These are phyloP conservation scores for mouse (Mus musculus) DNA, from an alignment of 2,113 vertebrate species.

Conservation along the genomic window DNA sequence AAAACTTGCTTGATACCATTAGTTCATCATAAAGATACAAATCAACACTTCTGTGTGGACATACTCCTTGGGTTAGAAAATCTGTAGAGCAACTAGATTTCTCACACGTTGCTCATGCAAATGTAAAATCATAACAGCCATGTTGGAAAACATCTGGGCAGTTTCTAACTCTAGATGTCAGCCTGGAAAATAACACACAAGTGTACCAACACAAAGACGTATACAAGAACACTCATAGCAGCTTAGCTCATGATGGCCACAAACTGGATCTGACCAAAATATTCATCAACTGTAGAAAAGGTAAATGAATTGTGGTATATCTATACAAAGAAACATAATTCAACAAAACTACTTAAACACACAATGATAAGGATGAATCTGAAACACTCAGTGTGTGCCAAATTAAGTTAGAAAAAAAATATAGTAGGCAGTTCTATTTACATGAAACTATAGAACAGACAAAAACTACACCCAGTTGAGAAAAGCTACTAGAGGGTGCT, in stretches of 20 bases:
- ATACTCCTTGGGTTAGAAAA: too few relatives aligned
- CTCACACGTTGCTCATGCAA: not conserved
- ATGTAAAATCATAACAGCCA: not conserved
- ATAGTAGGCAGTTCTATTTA: not conserved
- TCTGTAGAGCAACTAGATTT: not conserved
- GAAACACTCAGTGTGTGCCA: not conserved
- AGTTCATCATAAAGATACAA: not conserved
- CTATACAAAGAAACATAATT: not conserved
- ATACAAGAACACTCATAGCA: not conserved
- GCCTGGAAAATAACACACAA: not conserved
- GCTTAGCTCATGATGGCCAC: not conserved
- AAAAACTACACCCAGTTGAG: not conserved
- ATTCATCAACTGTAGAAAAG: not conserved
- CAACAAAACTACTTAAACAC: not conserved
- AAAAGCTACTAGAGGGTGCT: not conserved
- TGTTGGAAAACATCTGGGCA: not conserved
- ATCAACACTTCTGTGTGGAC: not conserved
- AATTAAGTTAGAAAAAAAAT: slow-evolving; percentile 26
- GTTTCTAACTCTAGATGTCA: not conserved
- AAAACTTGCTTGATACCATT: not conserved
- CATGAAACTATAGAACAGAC: not conserved
- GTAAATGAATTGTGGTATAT: not conserved
- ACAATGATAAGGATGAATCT: not conserved
- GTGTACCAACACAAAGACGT: slow-evolving; percentile 20
- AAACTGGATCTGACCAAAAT: not conserved